These are phyloP conservation scores for Megastigmus dorsalis DNA, from an alignment of 2,888 invertebrate genomes.

Conservation along the genomic window DNA sequence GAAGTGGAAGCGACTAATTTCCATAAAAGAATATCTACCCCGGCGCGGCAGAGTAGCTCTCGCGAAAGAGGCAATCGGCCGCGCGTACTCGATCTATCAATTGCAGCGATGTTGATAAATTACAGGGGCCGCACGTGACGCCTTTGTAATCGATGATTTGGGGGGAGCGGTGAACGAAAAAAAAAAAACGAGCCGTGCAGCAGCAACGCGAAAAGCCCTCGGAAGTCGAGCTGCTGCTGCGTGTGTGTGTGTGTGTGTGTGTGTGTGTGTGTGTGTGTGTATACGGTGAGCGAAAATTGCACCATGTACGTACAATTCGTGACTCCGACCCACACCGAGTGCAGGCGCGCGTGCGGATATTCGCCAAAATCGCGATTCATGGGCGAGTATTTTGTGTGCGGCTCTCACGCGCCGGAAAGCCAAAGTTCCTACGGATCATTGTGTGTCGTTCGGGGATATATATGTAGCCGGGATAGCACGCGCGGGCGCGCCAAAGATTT, in stretches of 20 bases:
- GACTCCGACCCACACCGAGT: too few species aligned
- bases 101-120: conserved; percentile 48
- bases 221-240: too few species aligned
- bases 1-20: too few species aligned
- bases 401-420: background rate
- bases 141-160: conserved; percentile 46
- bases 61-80: background rate
- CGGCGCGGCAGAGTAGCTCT: too few species aligned
- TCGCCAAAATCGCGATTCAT: conserved; percentile 25
- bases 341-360: background rate
- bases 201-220: background rate
- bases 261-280: too few species aligned
- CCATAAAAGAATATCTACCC: conserved; percentile 36
- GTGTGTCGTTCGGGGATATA: too few species aligned
- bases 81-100: conserved; percentile 40
- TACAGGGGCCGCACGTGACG: conserved; percentile 21
- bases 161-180: background rate
- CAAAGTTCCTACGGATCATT: background rate
- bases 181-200: background rate
- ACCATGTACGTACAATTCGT: too few species aligned
- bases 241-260: too few species aligned
- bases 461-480: too few species aligned
- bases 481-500: conserved; percentile 33
- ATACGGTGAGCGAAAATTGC: background rate
- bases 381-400: background rate